Evolutionary conservation across 2,113 vertebrate genomes (phyloP).

Genomic region (Lophius piscatorius): DNA sequence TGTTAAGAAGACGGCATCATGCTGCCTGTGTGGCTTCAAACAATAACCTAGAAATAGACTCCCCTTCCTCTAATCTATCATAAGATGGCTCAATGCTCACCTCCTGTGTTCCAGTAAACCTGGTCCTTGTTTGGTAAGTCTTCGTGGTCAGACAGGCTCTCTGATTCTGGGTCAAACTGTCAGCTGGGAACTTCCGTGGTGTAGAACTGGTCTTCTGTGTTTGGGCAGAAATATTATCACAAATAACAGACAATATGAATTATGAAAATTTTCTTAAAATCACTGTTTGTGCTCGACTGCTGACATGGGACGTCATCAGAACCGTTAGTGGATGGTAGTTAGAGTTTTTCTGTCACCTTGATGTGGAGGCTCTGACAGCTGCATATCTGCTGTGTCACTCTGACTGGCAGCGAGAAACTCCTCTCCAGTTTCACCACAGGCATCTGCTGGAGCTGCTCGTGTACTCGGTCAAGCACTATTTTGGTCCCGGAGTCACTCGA

Average conservation of each 20-base stretch:
- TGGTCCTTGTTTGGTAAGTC: constrained; percentile 50
- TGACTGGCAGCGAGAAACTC: background rate
- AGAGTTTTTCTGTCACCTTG: constrained; percentile 40
- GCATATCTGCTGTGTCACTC: background rate
- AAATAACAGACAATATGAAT: background rate
- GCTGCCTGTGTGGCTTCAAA: no score
- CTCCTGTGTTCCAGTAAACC: background rate
- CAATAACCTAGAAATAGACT: no score
- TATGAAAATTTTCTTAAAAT: background rate
- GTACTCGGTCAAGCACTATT: fast-evolving
- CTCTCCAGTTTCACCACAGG: constrained; percentile 47
- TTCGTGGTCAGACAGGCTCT: background rate
- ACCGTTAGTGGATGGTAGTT: background rate
- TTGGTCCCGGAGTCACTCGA: fast-evolving
- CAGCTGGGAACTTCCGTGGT: background rate
- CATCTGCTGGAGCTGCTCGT: constrained; percentile 30
- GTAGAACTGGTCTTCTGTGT: background rate
- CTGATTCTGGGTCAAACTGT: fast-evolving
- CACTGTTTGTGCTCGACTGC: background rate
- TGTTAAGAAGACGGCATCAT: no score
- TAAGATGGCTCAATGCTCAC: constrained; percentile 27
- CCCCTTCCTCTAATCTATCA: no score
- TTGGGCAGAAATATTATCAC: constrained; percentile 18
- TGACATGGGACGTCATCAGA: constrained; percentile 1
- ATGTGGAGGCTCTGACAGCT: constrained; percentile 7